phyloP scores from a whole-genome alignment of 2,797 vertebrate species.

The Smutsia temminckii region DNA sequence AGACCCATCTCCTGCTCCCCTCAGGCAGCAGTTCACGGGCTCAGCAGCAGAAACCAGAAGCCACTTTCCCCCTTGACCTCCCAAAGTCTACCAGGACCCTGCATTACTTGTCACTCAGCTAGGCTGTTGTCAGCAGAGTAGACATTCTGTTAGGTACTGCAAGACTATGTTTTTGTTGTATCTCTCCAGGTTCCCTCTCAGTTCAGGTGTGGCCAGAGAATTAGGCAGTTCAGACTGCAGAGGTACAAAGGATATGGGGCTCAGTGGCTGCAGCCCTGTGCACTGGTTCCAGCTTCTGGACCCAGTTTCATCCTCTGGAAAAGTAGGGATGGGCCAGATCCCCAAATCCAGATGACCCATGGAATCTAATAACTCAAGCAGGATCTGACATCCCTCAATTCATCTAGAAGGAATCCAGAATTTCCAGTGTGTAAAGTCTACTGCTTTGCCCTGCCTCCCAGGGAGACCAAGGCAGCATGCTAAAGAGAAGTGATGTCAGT shows the following conservation, averaged over 20 bases:
- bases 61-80: background rate
- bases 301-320: background rate
- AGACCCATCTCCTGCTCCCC: background rate
- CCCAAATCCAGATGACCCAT: background rate
- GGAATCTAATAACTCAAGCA: background rate
- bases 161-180: background rate
- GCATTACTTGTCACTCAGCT: background rate
- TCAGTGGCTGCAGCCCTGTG: background rate
- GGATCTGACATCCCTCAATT: background rate
- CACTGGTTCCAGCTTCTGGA: background rate
- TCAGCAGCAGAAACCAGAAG: background rate
- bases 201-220: background rate
- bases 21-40: background rate
- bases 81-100: background rate
- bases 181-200: no score
- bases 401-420: background rate
- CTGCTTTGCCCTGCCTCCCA: background rate
- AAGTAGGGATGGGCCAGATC: background rate
- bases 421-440: background rate
- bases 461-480: background rate
- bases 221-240: background rate
- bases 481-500: slow-evolving; percentile 5
- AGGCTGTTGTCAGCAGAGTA: background rate
- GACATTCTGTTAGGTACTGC: background rate
- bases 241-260: background rate